These are phyloP conservation scores for Siderastrea radians DNA, from an alignment of 92 coral and sea anemone genomes.

Conservation along the genomic window DNA sequence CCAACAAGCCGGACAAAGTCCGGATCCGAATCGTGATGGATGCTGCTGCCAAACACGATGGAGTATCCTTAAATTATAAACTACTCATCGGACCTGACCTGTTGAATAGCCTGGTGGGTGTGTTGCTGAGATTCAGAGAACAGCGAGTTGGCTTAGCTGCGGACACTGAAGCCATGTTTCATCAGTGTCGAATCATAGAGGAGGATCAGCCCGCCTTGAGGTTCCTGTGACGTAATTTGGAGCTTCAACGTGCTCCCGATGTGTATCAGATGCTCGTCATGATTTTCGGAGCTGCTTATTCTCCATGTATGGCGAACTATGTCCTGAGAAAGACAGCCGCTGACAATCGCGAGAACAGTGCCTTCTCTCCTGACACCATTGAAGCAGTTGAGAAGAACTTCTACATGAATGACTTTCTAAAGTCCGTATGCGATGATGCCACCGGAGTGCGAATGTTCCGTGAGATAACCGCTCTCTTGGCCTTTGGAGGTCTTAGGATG, in stretches of 20 bases:
- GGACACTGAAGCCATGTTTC: constrained; percentile 83
- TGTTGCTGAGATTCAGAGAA: no score
- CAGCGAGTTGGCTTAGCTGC: constrained; percentile 68
- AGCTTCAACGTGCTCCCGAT: constrained; percentile 55
- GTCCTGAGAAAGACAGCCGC: constrained; percentile 74
- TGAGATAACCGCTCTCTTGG: constrained; percentile 18
- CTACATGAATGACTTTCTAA: constrained; percentile 72
- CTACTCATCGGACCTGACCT: constrained; percentile 54
- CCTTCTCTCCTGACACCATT: constrained; percentile 49
- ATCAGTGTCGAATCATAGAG: constrained; percentile 43
- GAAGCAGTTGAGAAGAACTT: constrained; percentile 56
- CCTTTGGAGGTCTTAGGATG: constrained; percentile 44
- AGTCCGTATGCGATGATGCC: constrained; percentile 58
- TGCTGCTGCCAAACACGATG: constrained; percentile 60
- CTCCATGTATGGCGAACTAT: constrained; percentile 77
- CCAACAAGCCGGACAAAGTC: constrained; percentile 62
- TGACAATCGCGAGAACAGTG: constrained; percentile 49
- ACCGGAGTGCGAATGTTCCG: constrained; percentile 42
- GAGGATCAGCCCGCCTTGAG: constrained; percentile 74
- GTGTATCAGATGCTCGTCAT: constrained; percentile 76
- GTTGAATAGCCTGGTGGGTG: no score
- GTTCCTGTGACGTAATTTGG: constrained; percentile 71
- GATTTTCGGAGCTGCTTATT: no score
- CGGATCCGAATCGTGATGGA: constrained; percentile 73
- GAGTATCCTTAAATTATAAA: constrained; percentile 55